These are phyloP conservation scores for Syngnathoides biaculeatus DNA, from an alignment of 2,113 vertebrate species.

Conservation along the genomic window DNA sequence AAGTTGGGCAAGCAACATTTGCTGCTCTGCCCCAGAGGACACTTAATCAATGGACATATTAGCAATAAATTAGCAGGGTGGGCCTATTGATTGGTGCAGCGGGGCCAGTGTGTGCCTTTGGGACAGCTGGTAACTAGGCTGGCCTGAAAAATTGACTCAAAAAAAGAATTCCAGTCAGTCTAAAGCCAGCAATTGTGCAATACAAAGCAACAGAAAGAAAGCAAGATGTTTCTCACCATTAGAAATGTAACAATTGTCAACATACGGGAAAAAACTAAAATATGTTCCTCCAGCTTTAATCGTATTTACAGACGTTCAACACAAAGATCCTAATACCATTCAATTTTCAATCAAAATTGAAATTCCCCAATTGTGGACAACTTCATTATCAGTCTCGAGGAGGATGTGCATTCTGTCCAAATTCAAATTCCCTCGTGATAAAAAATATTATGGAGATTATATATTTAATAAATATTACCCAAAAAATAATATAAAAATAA, in stretches of 20 bases:
- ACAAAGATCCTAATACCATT: no score
- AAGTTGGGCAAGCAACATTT: slow-evolving; percentile 17
- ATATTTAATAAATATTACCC: no score
- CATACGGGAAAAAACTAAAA: no score
- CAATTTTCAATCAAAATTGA: background rate
- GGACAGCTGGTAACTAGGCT: slow-evolving; percentile 59
- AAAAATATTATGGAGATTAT: no score
- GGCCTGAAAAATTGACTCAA: slow-evolving; percentile 37
- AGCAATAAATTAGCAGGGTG: slow-evolving; percentile 68
- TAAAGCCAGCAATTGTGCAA: no score
- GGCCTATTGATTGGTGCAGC: slow-evolving; percentile 57
- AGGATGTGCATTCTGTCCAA: background rate
- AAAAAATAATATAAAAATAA: no score
- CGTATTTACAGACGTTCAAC: no score
- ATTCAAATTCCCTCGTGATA: background rate
- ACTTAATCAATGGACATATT: slow-evolving; percentile 72
- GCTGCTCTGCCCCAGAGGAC: slow-evolving; percentile 42
- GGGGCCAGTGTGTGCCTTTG: slow-evolving; percentile 38
- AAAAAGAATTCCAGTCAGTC: slow-evolving; percentile 30
- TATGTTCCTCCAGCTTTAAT: no score
- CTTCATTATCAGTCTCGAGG: background rate
- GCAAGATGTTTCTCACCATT: no score
- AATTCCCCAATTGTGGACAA: background rate
- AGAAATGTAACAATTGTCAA: no score
- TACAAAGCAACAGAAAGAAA: no score